Evolutionary conservation across 92 coral and sea anemone genomes (phyloP), one percentile per base, ranked within the genome.

Genomic region (Epizoanthus scotinus): DNA sequence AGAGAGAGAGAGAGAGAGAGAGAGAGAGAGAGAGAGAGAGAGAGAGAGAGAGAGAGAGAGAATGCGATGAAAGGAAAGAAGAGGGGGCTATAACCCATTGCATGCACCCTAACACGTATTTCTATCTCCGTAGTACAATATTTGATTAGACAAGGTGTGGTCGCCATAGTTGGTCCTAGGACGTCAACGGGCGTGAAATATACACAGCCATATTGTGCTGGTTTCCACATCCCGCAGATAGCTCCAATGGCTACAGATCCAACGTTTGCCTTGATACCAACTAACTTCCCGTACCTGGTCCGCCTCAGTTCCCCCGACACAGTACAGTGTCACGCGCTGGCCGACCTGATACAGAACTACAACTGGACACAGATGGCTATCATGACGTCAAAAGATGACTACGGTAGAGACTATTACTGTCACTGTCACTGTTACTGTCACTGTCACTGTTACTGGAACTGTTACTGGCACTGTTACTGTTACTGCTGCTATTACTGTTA

Each of bases 181-280:
- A 83, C 92, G 62, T 91, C 94, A 57, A 91, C 91, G 66, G 90
- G 85, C 20, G 94, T 91, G 21, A 91, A 91, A 57, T 89, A 86
- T 53, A 88, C 90, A 38, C 91, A 88, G 71, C 91, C 91, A 55
- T 88, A 85, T 74, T 87, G 94, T 74, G 89, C 90, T 24, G 94
- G 94, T 9, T 85, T 91, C 42, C 89, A 88, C 79, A 78, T 91
- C 14, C 94, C 94, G 8, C 94, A 91, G 84, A 53, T 91, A 21
- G 85, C 94, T 25, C 91, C 87, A 63, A 83, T 84, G 47, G 94
- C 92, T n/a, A 88, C 94, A n/a, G 92, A 91, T 25, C 94, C 91
- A 13, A 81, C 84, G 34, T 84, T 91, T 52, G 78, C 89, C 27
- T 73, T 86, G 38, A 86, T 84, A 20, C 85, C 91, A 27, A 86